Evolutionary conservation across 2,797 vertebrate genomes (phyloP).

Genomic region (Xiphophorus birchmanni): DNA sequence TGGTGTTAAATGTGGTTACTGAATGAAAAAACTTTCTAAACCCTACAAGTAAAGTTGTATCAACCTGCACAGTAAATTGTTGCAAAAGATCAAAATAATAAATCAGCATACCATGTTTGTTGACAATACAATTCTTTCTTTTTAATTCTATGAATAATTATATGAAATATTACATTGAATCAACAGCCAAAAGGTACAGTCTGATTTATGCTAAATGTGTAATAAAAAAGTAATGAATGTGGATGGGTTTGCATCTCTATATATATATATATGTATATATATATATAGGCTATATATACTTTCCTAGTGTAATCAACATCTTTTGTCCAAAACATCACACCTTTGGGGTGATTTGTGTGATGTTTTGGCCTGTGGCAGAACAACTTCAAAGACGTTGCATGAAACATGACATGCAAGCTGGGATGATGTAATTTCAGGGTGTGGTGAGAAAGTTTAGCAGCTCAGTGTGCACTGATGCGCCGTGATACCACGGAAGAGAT

Average conservation of each 20-base stretch:
- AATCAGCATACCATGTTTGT: neutral
- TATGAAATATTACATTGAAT: neutral
- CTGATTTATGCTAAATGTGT: neutral
- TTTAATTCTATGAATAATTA: neutral
- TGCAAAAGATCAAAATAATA: neutral
- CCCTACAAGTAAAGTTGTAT: neutral
- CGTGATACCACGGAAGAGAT: conserved; percentile 61
- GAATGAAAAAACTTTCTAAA: neutral
- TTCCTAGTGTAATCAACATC: conserved; percentile 2
- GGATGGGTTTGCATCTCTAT: neutral
- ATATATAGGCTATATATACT: neutral
- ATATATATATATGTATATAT: too few species aligned
- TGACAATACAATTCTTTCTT: neutral
- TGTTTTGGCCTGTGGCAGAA: conserved; percentile 40
- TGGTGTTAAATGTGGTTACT: neutral
- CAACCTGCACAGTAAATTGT: neutral
- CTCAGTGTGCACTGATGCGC: conserved; percentile 52
- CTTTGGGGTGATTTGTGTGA: conserved; percentile 12
- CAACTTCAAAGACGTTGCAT: conserved; percentile 59
- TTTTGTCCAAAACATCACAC: conserved; percentile 35
- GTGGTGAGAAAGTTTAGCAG: conserved; percentile 66
- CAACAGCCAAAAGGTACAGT: neutral
- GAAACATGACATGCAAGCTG: conserved; percentile 53
- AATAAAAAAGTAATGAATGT: neutral
- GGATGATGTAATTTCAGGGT: conserved; percentile 69